Percentiles rank a stretch among this genome's conserved stretches.
Conservation (phyloP, 1,140 invertebrate genomes). For the Pseudomyrmex flavicornis region DNA sequence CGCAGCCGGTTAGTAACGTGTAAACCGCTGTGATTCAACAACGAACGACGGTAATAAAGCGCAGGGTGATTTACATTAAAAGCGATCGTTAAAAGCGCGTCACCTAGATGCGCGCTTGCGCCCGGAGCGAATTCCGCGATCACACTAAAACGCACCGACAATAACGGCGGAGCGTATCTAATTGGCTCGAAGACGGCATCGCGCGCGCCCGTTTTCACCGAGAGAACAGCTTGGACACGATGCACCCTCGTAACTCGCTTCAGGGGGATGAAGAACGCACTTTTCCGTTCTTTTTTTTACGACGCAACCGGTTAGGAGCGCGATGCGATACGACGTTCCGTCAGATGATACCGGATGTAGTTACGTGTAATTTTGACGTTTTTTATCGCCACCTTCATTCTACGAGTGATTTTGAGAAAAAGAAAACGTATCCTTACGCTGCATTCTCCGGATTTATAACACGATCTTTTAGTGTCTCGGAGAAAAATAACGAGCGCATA, state of each 20-base stretch:
- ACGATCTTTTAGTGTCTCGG: background rate
- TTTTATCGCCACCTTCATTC: background rate
- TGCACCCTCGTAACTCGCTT: conserved; percentile 10
- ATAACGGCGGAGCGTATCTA: conserved; percentile 63
- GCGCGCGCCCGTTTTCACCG: background rate
- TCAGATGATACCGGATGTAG: conserved; percentile 25
- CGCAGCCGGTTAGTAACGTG: conserved; percentile 20
- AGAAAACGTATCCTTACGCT: background rate
- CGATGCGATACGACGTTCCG: conserved; percentile 8
- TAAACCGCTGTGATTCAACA: conserved; percentile 15
- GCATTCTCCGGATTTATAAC: background rate
- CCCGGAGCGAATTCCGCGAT: conserved; percentile 40
- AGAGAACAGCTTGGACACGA: conserved; percentile 14
- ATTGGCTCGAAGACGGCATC: conserved; percentile 55
- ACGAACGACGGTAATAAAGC: conserved; percentile 11
- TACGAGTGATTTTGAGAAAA: background rate
- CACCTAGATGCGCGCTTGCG: background rate
- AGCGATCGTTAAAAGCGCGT: conserved; percentile 24
- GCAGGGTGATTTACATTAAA: conserved; percentile 54
- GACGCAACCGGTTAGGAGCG: conserved; percentile 14
- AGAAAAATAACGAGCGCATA: background rate
- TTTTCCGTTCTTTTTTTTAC: conserved; percentile 37
- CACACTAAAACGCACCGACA: conserved; percentile 58
- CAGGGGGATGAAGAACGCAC: conserved; percentile 15
- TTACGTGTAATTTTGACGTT: conserved; percentile 34